Evolutionary conservation across 1,140 invertebrate genomes (phyloP).

Genomic region (Conus betulinus): DNA sequence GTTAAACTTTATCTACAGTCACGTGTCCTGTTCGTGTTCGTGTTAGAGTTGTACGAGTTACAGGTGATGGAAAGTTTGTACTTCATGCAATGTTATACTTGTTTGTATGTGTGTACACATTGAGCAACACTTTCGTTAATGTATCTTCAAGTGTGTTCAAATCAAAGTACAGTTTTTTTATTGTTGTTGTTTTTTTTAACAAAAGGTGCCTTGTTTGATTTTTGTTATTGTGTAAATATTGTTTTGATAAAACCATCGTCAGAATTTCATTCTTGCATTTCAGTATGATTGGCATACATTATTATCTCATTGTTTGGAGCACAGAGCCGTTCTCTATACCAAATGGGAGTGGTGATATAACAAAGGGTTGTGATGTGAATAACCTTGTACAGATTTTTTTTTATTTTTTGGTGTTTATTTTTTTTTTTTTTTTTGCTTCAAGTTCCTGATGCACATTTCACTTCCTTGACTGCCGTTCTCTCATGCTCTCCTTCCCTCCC

Average conservation of each 20-base stretch:
- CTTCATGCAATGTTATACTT: too few relatives aligned
- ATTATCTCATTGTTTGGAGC: background rate
- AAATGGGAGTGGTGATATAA: background rate
- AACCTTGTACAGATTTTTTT: too few relatives aligned
- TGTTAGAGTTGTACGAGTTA: too few relatives aligned
- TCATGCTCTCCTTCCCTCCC: background rate
- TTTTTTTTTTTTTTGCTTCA: background rate
- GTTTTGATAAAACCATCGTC: background rate
- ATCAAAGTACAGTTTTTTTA: background rate
- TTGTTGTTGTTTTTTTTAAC: slow-evolving; percentile 20
- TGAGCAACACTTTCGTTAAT: too few relatives aligned
- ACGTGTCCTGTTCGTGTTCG: too few relatives aligned
- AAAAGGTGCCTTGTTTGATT: background rate
- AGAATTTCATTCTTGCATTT: background rate
- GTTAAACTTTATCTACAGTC: too few relatives aligned
- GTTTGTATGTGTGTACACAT: too few relatives aligned
- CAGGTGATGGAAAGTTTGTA: too few relatives aligned
- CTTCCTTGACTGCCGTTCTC: background rate
- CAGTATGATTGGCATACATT: background rate
- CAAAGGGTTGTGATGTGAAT: background rate
- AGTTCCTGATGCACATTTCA: background rate
- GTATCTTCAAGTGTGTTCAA: too few relatives aligned
- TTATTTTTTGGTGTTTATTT: too few relatives aligned
- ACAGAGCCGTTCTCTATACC: background rate
- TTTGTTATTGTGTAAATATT: background rate